Evolutionary conservation across 2,113 vertebrate genomes (phyloP), one percentile per base, ranked within the genome.

Genomic region (Melanostigma gelatinosum): DNA sequence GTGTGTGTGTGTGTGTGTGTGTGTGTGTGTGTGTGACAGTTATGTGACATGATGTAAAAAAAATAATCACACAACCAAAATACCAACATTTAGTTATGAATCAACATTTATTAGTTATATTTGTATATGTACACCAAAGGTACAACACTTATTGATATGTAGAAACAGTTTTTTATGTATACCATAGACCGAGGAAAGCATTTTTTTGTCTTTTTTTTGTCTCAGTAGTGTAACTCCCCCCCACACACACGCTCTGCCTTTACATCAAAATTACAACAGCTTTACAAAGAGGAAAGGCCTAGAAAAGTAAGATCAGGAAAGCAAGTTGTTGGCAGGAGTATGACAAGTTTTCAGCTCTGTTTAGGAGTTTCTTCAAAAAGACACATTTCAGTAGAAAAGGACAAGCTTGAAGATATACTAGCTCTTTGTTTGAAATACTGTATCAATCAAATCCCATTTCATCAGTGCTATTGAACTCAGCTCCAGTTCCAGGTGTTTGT

Each of bases 31-130:
- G 20, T 66, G 12, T 66, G 12, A 36, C 9, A 46, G n/a, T 36
- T 42, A 40, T n/a, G 27, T 32, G 9, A 24, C 18, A 60, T 48
- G n/a, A 40, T 48, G 6, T 48, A 48, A 57, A 71, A 58, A 72
- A 12, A 12, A 60, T 9, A 32, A 60, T 42, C 38, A 76, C 16
- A 22, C 32, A 65, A 1, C 6, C 6, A 68, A 16, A 72, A 63
- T 82, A 24, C 10, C 72, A 80, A 80, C 3, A 86, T 81, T 95
- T 96, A 96, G 96, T 97, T 95, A 96, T 95, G 95, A 97, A 97
- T 96, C 88, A 94, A 97, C 96, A 96, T 99, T 99, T 99, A 99
- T 99, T 99, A 95, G 94, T 95, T 94, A 94, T 95, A 95, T 92
- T 91, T 93, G 95, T 97, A 97, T 98, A 97, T 98, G 94, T 97